Evolutionary conservation across 2,113 vertebrate genomes (phyloP).

Genomic region (Varanus salvator): DNA sequence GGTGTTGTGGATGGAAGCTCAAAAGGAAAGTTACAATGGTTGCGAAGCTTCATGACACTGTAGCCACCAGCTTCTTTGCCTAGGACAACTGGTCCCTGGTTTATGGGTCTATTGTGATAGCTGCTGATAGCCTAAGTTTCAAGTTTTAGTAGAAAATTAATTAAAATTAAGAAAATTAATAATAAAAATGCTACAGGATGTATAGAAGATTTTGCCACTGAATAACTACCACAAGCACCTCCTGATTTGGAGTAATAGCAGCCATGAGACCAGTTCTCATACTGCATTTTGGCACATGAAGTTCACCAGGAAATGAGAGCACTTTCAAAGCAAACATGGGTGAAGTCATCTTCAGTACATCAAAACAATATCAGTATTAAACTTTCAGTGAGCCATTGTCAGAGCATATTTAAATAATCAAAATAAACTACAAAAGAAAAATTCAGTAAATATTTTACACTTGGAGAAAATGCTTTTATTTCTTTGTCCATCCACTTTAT

Average conservation of each 20-base stretch:
- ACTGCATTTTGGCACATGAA: background rate
- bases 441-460: background rate
- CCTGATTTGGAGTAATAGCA: background rate
- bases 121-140: background rate
- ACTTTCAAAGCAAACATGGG: background rate
- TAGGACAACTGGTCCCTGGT: too few species aligned
- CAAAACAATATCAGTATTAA: background rate
- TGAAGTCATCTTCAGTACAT: background rate
- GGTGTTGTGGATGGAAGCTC: too few species aligned
- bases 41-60: too few species aligned
- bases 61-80: too few species aligned
- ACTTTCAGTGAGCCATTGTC: background rate
- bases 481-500: slow-evolving; percentile 41
- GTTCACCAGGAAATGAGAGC: background rate
- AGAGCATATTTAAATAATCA: slow-evolving; percentile 12
- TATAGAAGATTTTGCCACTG: background rate
- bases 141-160: background rate
- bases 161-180: background rate
- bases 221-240: background rate
- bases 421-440: background rate
- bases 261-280: background rate
- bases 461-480: slow-evolving; percentile 45
- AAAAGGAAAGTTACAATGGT: too few species aligned
- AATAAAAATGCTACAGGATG: background rate
- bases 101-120: background rate